Evolutionary conservation across 2,888 invertebrate species (phyloP), one percentile per base, ranked within the genome.

Genomic region (Seira musarum): DNA sequence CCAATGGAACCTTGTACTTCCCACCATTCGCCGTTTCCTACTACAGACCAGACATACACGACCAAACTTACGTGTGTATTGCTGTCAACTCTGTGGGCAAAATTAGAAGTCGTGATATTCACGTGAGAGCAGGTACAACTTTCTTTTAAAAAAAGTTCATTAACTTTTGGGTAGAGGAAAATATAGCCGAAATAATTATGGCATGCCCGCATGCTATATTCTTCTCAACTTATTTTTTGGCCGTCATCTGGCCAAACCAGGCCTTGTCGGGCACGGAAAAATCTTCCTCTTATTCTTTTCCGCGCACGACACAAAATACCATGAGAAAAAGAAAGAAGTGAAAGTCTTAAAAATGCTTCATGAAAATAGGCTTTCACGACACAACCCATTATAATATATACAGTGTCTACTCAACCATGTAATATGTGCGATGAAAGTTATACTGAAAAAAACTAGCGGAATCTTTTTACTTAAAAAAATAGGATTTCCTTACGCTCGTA

Each of bases 81-180:
- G 91, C 93, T 64, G 90, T 91, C 85, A 95, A 94, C 89, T 89
- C 92, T 84, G 93, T 94, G 79, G 95, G 95, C 53, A 91, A 92
- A 73, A 92, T 96, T 65, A 91, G 96, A 87, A 96, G 96, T 87
- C 92, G 95, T 87, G 95, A 94, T 88, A 94, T 96, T 85, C 94
- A 94, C 88, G 93, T 97, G 76, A 94, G 95, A 90, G 96, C 96
- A 88, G 96, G 97, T 97, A 90, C 22, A 25, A 30, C 30, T 65
- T 65, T 65, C 30, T 24, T 25, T 30, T 63, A 22, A 6, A 63
- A 8, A 40, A 68, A 63, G 15, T 63, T 24, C 21, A 3, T 57
- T 57, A 13, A 46, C 15, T 46, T 60, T 60, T 19, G 60, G 60
- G 21, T 6, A 21, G 10, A 8, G 21, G 40, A 40, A 40, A 40